A percentile compares a stretch with the other conserved stretches of the same genome.
Conservation (phyloP, 2,797 vertebrate genomes). For the Pygocentrus nattereri region DNA sequence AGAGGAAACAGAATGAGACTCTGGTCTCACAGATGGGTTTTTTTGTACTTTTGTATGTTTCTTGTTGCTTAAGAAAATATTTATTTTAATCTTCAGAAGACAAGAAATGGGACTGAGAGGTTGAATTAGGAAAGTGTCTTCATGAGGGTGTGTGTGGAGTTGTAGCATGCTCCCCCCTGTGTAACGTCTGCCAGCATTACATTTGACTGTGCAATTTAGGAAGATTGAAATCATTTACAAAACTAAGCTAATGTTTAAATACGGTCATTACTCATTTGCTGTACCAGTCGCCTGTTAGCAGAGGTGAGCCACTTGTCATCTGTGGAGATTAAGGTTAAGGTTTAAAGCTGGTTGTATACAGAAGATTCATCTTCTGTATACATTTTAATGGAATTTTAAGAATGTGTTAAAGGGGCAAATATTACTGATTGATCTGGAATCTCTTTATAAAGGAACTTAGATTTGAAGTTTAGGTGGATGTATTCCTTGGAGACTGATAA, state of each 20-base stretch:
- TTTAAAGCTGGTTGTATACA: neutral
- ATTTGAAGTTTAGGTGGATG: conserved; percentile 8
- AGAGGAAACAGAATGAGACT: neutral
- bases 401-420: neutral
- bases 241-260: conserved; percentile 22
- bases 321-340: neutral
- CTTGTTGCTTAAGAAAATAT: neutral
- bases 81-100: neutral
- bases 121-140: neutral
- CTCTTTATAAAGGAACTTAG: neutral
- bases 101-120: neutral
- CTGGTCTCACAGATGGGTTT: neutral
- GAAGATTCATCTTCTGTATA: neutral
- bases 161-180: neutral
- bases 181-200: neutral
- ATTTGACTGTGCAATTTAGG: neutral
- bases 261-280: conserved; percentile 10
- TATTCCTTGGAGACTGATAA: conserved; percentile 1
- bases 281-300: neutral
- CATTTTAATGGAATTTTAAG: neutral
- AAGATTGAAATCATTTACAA: conserved; percentile 6
- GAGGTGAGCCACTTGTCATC: neutral
- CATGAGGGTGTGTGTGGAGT: neutral
- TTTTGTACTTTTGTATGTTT: neutral
- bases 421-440: neutral